These are phyloP conservation scores for Ylistrum balloti DNA, from an alignment of 1,140 invertebrate genomes.

Conservation along the genomic window DNA sequence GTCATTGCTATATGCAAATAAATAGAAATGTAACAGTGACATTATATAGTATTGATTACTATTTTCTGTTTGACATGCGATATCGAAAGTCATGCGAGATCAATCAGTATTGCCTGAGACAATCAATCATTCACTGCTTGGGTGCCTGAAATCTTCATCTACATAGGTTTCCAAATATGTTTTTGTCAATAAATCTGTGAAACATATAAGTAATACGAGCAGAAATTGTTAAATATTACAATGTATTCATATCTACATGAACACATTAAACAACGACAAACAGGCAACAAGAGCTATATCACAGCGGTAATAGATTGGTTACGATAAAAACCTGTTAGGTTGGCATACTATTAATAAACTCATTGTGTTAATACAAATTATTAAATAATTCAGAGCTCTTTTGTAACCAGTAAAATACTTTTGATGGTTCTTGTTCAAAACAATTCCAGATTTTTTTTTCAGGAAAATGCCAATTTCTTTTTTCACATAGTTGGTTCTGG, in stretches of 20 bases:
- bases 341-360: background rate
- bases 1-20: too few relatives aligned
- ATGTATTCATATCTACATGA: background rate
- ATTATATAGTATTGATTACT: background rate
- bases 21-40: too few relatives aligned
- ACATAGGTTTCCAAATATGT: too few relatives aligned
- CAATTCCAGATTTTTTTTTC: too few relatives aligned
- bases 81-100: background rate
- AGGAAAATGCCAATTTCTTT: too few relatives aligned
- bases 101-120: background rate
- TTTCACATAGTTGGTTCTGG: background rate
- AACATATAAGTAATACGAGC: background rate
- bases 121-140: background rate
- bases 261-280: background rate
- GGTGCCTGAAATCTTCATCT: background rate
- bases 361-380: background rate
- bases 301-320: background rate
- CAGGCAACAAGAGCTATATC: constrained; percentile 3
- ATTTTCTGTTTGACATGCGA: constrained; percentile 7
- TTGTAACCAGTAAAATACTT: background rate
- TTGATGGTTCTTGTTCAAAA: background rate
- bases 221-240: background rate
- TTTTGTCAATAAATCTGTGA: background rate
- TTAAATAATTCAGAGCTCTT: background rate
- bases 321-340: background rate